A percentile compares a stretch with the other conserved stretches of the same genome.
phyloP scores from a whole-genome alignment of 2,888 invertebrate species.

The Agrotis exclamationis region DNA sequence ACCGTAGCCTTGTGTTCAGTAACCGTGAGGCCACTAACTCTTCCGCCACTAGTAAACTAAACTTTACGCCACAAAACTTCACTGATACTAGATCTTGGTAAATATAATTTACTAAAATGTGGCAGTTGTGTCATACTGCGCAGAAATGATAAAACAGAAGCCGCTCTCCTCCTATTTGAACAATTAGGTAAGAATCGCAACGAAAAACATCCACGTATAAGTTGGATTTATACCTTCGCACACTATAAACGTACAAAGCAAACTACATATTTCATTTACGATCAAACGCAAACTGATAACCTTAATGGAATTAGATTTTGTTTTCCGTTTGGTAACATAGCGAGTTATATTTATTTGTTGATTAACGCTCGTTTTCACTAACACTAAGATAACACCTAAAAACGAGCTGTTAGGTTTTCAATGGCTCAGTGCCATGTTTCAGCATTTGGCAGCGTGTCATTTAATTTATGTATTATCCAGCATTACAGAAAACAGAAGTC shows the following conservation, averaged over 20 bases:
- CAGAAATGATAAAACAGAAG: slow-evolving; percentile 20
- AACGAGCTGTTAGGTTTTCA: not conserved
- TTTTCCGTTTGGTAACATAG: not conserved
- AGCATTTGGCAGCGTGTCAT: no score
- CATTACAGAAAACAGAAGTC: not conserved
- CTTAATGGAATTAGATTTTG: slow-evolving; percentile 1
- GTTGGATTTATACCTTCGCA: not conserved
- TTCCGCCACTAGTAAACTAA: slow-evolving; percentile 47
- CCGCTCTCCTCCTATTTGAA: slow-evolving; percentile 26
- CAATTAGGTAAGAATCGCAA: slow-evolving; percentile 23
- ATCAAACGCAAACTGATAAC: slow-evolving; percentile 7
- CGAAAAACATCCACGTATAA: not conserved
- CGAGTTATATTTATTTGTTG: not conserved
- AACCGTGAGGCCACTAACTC: slow-evolving; percentile 69
- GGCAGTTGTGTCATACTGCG: slow-evolving; percentile 17
- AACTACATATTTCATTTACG: slow-evolving; percentile 7
- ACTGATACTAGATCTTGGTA: slow-evolving; percentile 30
- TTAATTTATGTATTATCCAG: not conserved
- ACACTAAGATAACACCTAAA: not conserved
- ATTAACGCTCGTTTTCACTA: not conserved
- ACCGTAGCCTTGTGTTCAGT: slow-evolving; percentile 73
- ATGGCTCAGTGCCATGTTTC: not conserved
- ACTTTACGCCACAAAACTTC: slow-evolving; percentile 26
- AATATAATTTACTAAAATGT: slow-evolving; percentile 3
- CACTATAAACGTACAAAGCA: slow-evolving; percentile 3